Evolutionary conservation across 2,113 vertebrate species (phyloP).

Genomic region (Chauna torquata): DNA sequence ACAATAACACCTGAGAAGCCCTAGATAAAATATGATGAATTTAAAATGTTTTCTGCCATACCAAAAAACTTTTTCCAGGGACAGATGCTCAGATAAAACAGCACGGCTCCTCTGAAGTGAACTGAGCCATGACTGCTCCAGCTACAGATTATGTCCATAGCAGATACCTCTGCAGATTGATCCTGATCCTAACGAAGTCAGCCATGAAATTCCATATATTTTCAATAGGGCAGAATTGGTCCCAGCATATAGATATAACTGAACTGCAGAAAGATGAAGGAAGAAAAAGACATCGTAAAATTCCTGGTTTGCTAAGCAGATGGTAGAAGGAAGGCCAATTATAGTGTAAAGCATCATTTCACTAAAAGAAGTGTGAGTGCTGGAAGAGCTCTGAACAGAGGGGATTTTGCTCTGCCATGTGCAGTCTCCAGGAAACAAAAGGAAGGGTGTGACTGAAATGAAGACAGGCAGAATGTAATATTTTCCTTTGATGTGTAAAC

Average conservation of each 20-base stretch:
- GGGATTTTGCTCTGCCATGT: constrained; percentile 12
- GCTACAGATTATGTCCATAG: not conserved
- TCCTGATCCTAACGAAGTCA: not conserved
- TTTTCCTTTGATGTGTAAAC: constrained; percentile 67
- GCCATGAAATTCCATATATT: not conserved
- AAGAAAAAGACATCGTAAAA: not conserved
- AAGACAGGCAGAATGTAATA: constrained; percentile 64
- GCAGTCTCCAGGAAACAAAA: constrained; percentile 53
- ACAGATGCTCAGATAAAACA: not conserved
- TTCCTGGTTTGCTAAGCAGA: constrained; percentile 17
- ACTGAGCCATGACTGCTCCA: not conserved
- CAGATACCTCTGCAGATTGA: not conserved
- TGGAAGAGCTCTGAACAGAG: constrained; percentile 11
- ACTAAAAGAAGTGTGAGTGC: not conserved
- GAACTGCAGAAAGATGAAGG: not conserved
- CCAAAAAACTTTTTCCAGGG: not conserved
- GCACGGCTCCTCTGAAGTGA: not conserved
- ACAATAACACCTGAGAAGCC: not conserved
- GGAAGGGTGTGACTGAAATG: constrained; percentile 53
- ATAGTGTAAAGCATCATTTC: constrained; percentile 7
- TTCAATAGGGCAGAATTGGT: not conserved
- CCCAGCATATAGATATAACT: not conserved
- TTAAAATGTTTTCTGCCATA: not conserved
- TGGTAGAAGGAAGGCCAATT: constrained; percentile 9
- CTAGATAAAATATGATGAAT: not conserved